Percentiles rank a stretch among this genome's conserved stretches.
These are phyloP conservation scores for Mirza zaza DNA, from an alignment of 2,113 vertebrate genomes.

Conservation along the genomic window DNA sequence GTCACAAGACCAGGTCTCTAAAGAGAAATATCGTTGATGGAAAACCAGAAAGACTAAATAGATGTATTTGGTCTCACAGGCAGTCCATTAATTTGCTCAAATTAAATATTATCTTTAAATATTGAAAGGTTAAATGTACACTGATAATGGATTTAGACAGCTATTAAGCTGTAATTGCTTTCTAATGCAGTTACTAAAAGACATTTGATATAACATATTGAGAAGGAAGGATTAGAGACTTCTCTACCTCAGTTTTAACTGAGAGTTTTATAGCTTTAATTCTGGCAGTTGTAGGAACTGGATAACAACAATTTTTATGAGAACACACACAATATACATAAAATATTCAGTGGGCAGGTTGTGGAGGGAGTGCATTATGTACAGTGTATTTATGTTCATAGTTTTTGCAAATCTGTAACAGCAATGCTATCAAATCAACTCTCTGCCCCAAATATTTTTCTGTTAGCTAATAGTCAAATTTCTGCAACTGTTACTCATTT, in stretches of 20 bases:
- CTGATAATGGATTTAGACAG: conserved; percentile 95
- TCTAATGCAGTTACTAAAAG: conserved; percentile 94
- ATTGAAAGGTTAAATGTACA: conserved; percentile 97
- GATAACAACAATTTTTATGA: conserved; percentile 56
- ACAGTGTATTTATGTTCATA: not conserved
- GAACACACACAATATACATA: conserved; percentile 21
- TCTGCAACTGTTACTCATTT: conserved; percentile 30
- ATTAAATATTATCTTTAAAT: conserved; percentile 98
- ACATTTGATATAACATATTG: conserved; percentile 91
- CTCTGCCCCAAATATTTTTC: not conserved
- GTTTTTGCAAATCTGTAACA: conserved; percentile 11
- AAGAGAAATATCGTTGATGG: conserved; percentile 80
- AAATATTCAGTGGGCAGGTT: not conserved
- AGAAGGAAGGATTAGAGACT: conserved; percentile 83
- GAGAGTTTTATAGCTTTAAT: conserved; percentile 72
- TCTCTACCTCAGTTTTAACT: conserved; percentile 60
- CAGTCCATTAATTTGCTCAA: conserved; percentile 92
- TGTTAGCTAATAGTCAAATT: conserved; percentile 33
- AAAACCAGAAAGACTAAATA: conserved; percentile 85
- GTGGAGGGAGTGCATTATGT: not conserved
- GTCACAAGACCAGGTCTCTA: conserved; percentile 70
- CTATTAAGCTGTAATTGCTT: conserved; percentile 96
- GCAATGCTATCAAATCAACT: not conserved
- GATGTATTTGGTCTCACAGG: conserved; percentile 88
- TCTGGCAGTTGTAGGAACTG: conserved; percentile 52